phyloP scores from a whole-genome alignment of 2,113 vertebrate genomes.

The Glaucomys volans region DNA sequence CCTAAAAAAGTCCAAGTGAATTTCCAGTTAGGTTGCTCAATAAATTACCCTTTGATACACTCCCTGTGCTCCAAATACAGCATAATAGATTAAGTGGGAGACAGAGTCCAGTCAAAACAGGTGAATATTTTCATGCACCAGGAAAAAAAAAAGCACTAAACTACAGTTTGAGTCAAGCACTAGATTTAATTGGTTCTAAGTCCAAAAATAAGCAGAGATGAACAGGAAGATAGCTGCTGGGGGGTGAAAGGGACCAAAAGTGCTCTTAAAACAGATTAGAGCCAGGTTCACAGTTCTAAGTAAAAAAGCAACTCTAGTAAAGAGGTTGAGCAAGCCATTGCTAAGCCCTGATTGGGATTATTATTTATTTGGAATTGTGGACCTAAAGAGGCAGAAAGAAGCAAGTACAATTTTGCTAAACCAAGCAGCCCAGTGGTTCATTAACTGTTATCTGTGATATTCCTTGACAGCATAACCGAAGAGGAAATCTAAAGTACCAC shows the following conservation, averaged over 20 bases:
- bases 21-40: not conserved
- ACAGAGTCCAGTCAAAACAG: not conserved
- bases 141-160: not conserved
- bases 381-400: not conserved
- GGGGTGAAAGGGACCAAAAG: not conserved
- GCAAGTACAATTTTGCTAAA: too few species aligned
- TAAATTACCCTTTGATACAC: constrained; percentile 15
- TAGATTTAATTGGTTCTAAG: not conserved
- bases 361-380: not conserved
- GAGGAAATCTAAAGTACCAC: not conserved
- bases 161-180: not conserved
- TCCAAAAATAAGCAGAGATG: not conserved
- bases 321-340: not conserved
- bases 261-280: constrained; percentile 1
- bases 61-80: not conserved
- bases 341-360: not conserved
- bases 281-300: not conserved
- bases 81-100: not conserved
- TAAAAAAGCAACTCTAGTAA: not conserved
- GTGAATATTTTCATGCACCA: not conserved
- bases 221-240: not conserved
- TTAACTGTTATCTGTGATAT: not conserved
- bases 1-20: not conserved
- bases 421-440: not conserved
- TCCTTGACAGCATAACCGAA: not conserved